phyloP scores from a whole-genome alignment of 1,140 invertebrate species.

The Magallana gigas region DNA sequence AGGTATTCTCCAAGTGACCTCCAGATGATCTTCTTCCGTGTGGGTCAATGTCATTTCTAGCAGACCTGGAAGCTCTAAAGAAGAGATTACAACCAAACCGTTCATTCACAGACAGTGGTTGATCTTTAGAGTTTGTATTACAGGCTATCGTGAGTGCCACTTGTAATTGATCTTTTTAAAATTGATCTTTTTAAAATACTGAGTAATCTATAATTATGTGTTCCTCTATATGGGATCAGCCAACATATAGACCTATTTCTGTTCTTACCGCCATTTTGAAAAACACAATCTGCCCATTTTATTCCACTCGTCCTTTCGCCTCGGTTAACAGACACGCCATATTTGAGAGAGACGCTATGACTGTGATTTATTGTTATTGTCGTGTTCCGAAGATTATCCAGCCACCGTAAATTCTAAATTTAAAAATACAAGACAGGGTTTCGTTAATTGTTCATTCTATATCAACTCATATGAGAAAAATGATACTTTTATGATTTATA shows the following conservation, averaged over 20 bases:
- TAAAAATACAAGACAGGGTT: neutral
- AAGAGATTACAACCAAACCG: neutral
- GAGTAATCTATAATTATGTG: no score
- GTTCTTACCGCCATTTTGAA: neutral
- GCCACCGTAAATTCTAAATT: neutral
- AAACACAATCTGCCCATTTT: neutral
- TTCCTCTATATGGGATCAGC: no score
- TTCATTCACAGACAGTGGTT: no score
- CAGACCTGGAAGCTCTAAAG: neutral
- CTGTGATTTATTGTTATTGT: neutral
- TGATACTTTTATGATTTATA: neutral
- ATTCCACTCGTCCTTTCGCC: neutral
- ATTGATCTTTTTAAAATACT: no score
- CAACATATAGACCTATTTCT: no score
- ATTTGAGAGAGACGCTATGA: neutral
- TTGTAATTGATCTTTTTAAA: no score
- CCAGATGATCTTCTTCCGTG: neutral
- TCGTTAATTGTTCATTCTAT: no score
- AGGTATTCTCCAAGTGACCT: neutral
- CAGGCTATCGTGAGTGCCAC: no score
- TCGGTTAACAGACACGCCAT: neutral
- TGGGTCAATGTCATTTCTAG: neutral
- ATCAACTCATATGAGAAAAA: neutral
- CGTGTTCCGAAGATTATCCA: neutral
- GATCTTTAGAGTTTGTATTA: no score